Conservation (phyloP, 2,888 invertebrate species). For the Tanytarsus gracilentus region DNA sequence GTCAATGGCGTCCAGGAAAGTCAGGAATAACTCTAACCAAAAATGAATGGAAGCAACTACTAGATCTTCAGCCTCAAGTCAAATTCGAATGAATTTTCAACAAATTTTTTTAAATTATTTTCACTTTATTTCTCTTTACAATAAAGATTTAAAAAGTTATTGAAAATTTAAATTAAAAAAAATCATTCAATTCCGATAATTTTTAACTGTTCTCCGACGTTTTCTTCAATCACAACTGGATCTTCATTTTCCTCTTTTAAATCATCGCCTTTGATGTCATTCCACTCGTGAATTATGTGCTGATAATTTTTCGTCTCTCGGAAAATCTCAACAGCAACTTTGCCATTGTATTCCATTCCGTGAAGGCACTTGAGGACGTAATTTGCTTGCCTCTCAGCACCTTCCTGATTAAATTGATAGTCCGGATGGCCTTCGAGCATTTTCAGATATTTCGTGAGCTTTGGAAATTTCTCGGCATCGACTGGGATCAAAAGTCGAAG, state of each 20-base stretch:
- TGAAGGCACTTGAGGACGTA: neutral
- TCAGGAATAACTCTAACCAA: conserved; percentile 9
- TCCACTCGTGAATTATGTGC: neutral
- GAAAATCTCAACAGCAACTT: neutral
- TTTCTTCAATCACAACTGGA: neutral
- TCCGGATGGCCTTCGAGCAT: neutral
- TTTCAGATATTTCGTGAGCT: conserved; percentile 33
- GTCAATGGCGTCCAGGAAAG: conserved; percentile 19
- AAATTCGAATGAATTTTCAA: conserved; percentile 7
- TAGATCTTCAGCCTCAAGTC: conserved; percentile 2
- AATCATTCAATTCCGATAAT: no score
- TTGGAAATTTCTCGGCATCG: conserved; percentile 39
- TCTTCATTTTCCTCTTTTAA: neutral
- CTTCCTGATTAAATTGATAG: neutral
- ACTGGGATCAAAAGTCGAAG: conserved; percentile 43
- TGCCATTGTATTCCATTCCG: conserved; percentile 2
- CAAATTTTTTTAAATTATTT: no score
- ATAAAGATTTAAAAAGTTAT: no score
- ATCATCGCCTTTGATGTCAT: neutral
- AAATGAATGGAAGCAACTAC: conserved; percentile 6
- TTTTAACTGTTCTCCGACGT: no score
- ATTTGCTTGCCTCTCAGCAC: neutral
- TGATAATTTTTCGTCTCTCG: neutral
- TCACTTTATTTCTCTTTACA: no score
- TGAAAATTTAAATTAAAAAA: no score